Evolutionary conservation across 35 echinoderm and acorn worm species (phyloP), one percentile per base, ranked within the genome.

Genomic region (Hemicentrotus pulcherrimus): DNA sequence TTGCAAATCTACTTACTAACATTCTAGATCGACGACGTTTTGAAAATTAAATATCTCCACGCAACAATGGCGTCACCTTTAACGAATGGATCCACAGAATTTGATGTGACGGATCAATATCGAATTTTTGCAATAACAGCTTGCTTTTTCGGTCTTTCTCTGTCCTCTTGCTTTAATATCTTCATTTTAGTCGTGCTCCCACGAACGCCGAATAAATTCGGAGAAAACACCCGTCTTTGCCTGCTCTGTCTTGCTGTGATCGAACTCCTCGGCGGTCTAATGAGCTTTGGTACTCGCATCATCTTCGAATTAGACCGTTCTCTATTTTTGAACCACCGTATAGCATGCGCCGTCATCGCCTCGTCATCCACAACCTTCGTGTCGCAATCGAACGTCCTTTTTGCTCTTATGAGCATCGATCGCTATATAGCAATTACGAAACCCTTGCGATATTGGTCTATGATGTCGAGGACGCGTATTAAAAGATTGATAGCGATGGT

Each of bases 121-220:
- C 22, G 65, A 22, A 78, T 78, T 28, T 78, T 28, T 4, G 88
- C 88, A 6, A 93, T 93, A 14, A 14, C 91, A 12, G 46, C 48
- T 93, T 93, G 91, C 30, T 93, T 47, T 28, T 31, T 93, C 15
- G 91, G 46, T 93, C 15, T 48, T 5, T 0, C 58, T 31, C 47
- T 93, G 11, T 47, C 91, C 24, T 11, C n/a, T 6, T 47, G 9
- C n/a, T 31, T 93, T 11, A 93, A 93, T 31, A 47, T 93, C 41
- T 58, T 93, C 0, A 93, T 93, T n/a, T 31, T 93, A 4, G 12
- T 93, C 46, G 48, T 58, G 5, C 48, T 93, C 2, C 91, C 91
- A 31, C 45, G 91, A 31, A 93, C 30, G n/a, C 91, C 16, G 16
- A 50, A 48, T 31, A 93, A 93, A 93, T 93, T 93, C 48, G 91